phyloP scores from a whole-genome alignment of 2,113 vertebrate species.

The Antigone vipio region DNA sequence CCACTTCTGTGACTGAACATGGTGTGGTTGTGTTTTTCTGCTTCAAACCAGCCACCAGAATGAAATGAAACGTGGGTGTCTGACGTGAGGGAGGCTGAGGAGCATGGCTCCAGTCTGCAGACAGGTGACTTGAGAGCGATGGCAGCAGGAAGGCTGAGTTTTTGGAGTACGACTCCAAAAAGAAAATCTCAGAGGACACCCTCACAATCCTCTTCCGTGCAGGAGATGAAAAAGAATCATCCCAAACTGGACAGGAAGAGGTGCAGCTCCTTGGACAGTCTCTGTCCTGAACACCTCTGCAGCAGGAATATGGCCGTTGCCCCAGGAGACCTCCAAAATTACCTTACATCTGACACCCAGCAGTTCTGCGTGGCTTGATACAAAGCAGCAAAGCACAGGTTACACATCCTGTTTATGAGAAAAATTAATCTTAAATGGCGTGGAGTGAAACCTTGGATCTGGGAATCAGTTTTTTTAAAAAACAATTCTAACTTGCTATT shows the following conservation, averaged over 20 bases:
- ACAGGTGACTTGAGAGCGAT: neutral
- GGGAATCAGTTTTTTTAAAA: neutral
- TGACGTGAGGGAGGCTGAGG: neutral
- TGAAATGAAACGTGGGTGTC: fast-evolving
- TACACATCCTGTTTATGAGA: neutral
- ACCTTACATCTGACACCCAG: neutral
- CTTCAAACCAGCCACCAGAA: neutral
- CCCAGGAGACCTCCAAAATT: neutral
- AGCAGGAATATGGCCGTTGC: neutral
- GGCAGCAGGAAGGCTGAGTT: neutral
- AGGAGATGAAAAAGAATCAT: neutral
- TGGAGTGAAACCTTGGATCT: neutral
- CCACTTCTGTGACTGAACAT: neutral
- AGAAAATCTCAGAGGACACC: neutral
- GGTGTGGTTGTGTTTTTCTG: neutral
- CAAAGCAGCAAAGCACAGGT: neutral
- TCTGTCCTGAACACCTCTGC: neutral
- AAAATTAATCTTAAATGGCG: neutral
- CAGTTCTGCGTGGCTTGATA: fast-evolving
- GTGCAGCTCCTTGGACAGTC: neutral
- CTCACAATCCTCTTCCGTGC: fast-evolving
- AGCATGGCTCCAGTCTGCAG: neutral
- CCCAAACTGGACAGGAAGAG: neutral
- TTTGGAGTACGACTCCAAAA: neutral
- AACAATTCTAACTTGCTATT: neutral